These are phyloP conservation scores for Python bivittatus DNA, from an alignment of 2,113 vertebrate species.

Conservation along the genomic window DNA sequence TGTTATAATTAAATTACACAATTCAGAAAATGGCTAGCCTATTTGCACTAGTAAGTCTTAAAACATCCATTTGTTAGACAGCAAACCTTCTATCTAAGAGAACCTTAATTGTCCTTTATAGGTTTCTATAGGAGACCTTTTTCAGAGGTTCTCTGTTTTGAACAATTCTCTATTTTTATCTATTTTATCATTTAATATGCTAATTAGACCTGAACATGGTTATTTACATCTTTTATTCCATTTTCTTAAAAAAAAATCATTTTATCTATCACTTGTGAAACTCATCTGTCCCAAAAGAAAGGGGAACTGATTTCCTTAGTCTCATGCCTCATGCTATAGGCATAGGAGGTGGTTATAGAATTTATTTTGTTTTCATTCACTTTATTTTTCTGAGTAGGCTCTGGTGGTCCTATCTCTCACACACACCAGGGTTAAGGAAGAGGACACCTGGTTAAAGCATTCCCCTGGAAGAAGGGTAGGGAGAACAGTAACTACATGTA, in stretches of 20 bases:
- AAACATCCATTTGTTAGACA: not conserved
- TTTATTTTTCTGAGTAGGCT: too few relatives aligned
- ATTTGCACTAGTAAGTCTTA: not conserved
- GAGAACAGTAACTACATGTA: not conserved
- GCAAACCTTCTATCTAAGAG: not conserved
- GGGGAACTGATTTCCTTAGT: too few relatives aligned
- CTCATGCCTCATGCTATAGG: too few relatives aligned
- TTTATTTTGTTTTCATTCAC: too few relatives aligned
- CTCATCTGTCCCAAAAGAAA: too few relatives aligned
- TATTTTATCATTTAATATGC: not conserved
- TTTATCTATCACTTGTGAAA: too few relatives aligned
- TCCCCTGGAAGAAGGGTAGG: not conserved
- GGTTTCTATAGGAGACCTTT: not conserved
- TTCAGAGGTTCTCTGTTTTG: not conserved
- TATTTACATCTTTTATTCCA: not conserved
- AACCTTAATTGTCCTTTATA: not conserved
- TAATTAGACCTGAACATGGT: not conserved
- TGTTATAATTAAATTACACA: not conserved
- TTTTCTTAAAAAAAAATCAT: not conserved
- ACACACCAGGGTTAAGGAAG: not conserved
- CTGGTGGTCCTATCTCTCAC: not conserved
- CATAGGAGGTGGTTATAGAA: too few relatives aligned
- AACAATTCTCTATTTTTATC: not conserved
- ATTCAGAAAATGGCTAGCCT: not conserved
- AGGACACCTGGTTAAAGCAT: not conserved